Evolutionary conservation across 2,113 vertebrate species (phyloP).

Genomic region (Empidonax alnorum): DNA sequence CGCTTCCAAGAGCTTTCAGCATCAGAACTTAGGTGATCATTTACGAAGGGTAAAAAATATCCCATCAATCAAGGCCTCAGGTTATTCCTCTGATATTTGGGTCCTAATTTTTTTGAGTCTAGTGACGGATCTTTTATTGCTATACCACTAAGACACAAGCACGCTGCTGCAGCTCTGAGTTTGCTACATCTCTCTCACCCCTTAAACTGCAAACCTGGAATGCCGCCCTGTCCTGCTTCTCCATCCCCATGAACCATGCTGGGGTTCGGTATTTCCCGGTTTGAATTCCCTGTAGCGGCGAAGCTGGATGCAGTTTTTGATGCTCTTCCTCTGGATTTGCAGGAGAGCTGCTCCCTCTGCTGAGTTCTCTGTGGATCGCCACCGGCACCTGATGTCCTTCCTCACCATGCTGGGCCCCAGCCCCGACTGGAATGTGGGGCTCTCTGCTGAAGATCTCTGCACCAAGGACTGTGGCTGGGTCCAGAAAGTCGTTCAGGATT

Average conservation of each 20-base stretch:
- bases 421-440: constrained; percentile 96
- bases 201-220: not conserved
- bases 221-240: not conserved
- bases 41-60: not conserved
- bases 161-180: not conserved
- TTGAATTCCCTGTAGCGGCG: not conserved
- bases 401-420: constrained; percentile 97
- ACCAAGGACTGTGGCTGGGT: constrained; percentile 98
- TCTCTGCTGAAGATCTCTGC: constrained; percentile 94
- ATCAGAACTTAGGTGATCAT: not conserved
- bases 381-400: constrained; percentile 96
- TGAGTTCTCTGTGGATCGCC: constrained; percentile 96
- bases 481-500: constrained; percentile 91
- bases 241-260: not conserved
- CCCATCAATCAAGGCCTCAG: not conserved
- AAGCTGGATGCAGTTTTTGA: not conserved
- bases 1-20: not conserved
- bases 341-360: constrained; percentile 96
- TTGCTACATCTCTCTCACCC: not conserved
- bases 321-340: not conserved
- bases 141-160: not conserved
- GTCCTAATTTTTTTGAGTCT: not conserved
- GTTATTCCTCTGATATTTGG: not conserved
- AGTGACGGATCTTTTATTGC: not conserved
- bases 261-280: not conserved